phyloP scores from a whole-genome alignment of 2,113 vertebrate genomes.

The Pollachius pollachius region DNA sequence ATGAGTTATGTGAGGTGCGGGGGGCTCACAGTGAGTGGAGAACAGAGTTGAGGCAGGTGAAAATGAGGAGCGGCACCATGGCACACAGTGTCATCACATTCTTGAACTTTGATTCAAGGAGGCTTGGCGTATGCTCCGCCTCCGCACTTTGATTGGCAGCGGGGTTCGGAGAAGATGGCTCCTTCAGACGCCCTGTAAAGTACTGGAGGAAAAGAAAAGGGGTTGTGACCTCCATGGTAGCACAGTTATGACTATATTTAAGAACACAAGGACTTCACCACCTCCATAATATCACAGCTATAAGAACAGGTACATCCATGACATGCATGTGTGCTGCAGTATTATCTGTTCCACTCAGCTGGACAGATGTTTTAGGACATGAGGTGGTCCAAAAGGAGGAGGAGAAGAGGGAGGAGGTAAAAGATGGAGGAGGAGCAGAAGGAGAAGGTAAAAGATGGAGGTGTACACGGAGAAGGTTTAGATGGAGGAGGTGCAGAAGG shows the following conservation, averaged over 20 bases:
- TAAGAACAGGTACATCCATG: no score
- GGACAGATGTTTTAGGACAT: no score
- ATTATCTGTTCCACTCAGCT: no score
- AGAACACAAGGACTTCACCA: no score
- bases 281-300: no score
- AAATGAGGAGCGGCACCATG: slow-evolving; percentile 90
- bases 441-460: not conserved
- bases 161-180: not conserved
- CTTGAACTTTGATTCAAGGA: slow-evolving; percentile 82
- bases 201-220: slow-evolving; percentile 72
- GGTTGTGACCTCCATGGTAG: not conserved
- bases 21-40: slow-evolving; percentile 69
- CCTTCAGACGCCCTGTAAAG: slow-evolving; percentile 80
- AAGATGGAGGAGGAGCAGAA: not conserved
- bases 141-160: slow-evolving; percentile 26
- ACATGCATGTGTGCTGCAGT: no score
- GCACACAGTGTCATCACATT: slow-evolving; percentile 93
- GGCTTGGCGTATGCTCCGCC: slow-evolving; percentile 18
- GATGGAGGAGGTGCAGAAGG: no score
- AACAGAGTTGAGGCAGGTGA: slow-evolving; percentile 92
- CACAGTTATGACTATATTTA: no score
- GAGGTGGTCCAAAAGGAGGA: no score
- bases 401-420: no score
- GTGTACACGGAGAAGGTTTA: not conserved
- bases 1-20: no score